These are phyloP conservation scores for Bujurquina vittata DNA, from an alignment of 2,113 vertebrate genomes.

Conservation along the genomic window DNA sequence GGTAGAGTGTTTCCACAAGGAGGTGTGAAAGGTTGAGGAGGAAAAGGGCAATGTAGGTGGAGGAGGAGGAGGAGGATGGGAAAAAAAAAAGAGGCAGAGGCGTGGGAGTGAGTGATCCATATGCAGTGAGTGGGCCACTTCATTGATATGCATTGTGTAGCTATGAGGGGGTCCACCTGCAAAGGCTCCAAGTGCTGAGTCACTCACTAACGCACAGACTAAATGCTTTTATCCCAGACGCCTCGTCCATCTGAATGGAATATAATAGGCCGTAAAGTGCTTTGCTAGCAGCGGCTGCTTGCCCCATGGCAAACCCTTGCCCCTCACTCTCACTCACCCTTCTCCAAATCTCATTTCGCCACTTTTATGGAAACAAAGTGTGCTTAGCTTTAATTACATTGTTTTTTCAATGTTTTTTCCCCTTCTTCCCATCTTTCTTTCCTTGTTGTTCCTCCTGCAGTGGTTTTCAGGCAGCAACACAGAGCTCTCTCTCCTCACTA, in stretches of 20 bases:
- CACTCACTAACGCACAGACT: slow-evolving; percentile 67
- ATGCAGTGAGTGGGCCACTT: slow-evolving; percentile 49
- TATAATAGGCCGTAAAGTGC: slow-evolving; percentile 77
- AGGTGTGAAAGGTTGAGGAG: slow-evolving; percentile 40
- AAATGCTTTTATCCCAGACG: slow-evolving; percentile 77
- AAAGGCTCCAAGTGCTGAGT: slow-evolving; percentile 72
- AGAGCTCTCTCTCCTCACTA: slow-evolving; percentile 37
- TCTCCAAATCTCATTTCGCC: slow-evolving; percentile 70
- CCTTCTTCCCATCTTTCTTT: slow-evolving; percentile 18
- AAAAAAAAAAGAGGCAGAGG: background rate
- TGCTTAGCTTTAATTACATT: slow-evolving; percentile 55
- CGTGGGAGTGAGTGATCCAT: slow-evolving; percentile 48
- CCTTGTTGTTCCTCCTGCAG: slow-evolving; percentile 5
- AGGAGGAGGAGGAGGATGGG: background rate
- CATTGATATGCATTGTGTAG: slow-evolving; percentile 73
- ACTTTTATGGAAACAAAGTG: slow-evolving; percentile 67
- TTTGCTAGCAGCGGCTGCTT: slow-evolving; percentile 67
- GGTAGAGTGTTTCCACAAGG: slow-evolving; percentile 15
- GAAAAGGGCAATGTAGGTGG: slow-evolving; percentile 2
- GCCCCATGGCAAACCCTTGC: slow-evolving; percentile 67
- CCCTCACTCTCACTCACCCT: slow-evolving; percentile 33
- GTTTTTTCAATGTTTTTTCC: slow-evolving; percentile 12
- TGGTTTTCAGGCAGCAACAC: slow-evolving; percentile 27
- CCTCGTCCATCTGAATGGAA: slow-evolving; percentile 75
- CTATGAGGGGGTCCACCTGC: slow-evolving; percentile 70